These are phyloP conservation scores for Chunga burmeisteri DNA, from an alignment of 2,113 vertebrate species.

Conservation along the genomic window DNA sequence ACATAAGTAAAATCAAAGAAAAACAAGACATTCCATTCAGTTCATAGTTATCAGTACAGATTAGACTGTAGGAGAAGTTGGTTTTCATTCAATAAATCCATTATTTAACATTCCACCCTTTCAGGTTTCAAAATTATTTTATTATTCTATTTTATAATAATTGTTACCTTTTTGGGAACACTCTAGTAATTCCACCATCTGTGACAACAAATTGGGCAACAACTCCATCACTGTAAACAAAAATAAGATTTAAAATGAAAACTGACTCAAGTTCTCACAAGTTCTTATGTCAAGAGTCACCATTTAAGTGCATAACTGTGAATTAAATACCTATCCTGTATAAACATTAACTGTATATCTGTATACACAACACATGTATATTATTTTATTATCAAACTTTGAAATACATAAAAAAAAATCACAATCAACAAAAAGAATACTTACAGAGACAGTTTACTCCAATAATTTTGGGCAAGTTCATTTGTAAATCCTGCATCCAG, in stretches of 20 bases:
- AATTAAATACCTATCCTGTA: background rate
- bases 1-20: background rate
- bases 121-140: background rate
- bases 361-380: background rate
- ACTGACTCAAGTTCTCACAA: background rate
- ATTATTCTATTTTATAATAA: background rate
- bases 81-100: background rate
- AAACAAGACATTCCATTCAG: background rate
- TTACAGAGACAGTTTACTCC: constrained; percentile 89
- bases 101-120: background rate
- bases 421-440: constrained; percentile 54
- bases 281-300: background rate
- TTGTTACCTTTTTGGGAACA: constrained; percentile 91
- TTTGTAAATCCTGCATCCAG: constrained; percentile 92
- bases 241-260: constrained; percentile 12
- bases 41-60: background rate
- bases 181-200: constrained; percentile 95
- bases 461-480: constrained; percentile 86
- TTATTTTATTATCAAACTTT: background rate
- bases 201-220: constrained; percentile 93
- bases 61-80: background rate
- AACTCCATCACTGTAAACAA: constrained; percentile 82
- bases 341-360: background rate
- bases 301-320: background rate
- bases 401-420: background rate